A percentile compares a stretch with the other conserved stretches of the same genome.
These are phyloP conservation scores for Prunella strophiata DNA, from an alignment of 2,797 vertebrate genomes.

Conservation along the genomic window DNA sequence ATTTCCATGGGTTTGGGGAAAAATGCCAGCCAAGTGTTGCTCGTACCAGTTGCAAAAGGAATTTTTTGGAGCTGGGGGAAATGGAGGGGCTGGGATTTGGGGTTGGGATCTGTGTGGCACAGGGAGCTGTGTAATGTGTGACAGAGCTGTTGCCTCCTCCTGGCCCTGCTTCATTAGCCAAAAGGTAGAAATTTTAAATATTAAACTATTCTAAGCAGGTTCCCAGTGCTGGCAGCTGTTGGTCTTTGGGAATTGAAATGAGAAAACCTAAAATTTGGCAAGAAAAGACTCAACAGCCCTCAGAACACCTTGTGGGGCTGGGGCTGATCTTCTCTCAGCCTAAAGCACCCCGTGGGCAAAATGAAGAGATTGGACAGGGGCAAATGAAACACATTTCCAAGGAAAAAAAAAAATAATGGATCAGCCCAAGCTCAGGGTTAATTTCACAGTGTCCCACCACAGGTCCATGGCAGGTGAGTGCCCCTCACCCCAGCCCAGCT, in stretches of 20 bases:
- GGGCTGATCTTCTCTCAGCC: not conserved
- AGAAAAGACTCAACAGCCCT: not conserved
- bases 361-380: not conserved
- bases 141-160: not conserved
- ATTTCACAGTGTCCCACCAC: not conserved
- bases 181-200: not conserved
- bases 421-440: not conserved
- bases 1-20: not conserved
- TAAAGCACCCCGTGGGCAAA: not conserved
- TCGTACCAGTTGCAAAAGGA: conserved; percentile 12
- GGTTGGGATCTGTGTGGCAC: not conserved
- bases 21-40: conserved; percentile 30
- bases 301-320: not conserved
- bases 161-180: not conserved
- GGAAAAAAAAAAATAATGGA: fast-evolving
- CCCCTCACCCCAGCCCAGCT: not conserved
- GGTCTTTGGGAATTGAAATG: not conserved
- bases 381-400: not conserved
- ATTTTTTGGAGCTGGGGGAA: conserved; percentile 42
- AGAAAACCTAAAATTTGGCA: not conserved
- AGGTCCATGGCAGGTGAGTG: not conserved
- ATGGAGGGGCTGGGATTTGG: not conserved
- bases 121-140: not conserved
- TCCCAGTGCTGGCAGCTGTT: not conserved
- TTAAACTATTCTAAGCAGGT: not conserved